A percentile compares a stretch with the other conserved stretches of the same genome.
Conservation (phyloP, 2,113 vertebrate genomes). For the Clarias gariepinus region DNA sequence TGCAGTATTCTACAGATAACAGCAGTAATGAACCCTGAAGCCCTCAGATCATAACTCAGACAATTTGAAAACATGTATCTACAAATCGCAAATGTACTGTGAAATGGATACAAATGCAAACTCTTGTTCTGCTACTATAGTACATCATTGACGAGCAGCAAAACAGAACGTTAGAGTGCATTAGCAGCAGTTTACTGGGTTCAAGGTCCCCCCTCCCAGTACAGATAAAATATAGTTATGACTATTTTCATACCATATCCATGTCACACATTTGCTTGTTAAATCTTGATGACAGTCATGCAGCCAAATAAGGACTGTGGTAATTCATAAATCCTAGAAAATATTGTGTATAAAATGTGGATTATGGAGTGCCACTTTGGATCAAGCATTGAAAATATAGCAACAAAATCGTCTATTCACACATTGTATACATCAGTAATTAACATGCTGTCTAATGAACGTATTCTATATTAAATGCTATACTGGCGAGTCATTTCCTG, state of each 20-base stretch:
- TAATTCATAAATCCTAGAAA: background rate
- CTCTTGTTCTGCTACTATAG: constrained; percentile 11
- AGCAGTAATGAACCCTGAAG: constrained; percentile 10
- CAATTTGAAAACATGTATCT: background rate
- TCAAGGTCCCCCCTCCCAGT: constrained; percentile 8
- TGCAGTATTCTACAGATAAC: constrained; percentile 15
- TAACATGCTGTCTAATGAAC: constrained; percentile 13
- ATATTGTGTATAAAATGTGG: background rate
- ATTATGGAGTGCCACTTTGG: constrained; percentile 26
- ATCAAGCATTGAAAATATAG: constrained; percentile 23
- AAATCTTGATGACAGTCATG: background rate
- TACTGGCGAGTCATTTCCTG: background rate
- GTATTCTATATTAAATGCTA: background rate
- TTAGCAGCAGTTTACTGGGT: constrained; percentile 30
- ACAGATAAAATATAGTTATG: constrained; percentile 16
- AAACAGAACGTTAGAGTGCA: constrained; percentile 13
- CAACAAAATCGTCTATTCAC: constrained; percentile 15
- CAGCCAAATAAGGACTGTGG: constrained; percentile 7
- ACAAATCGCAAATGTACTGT: background rate
- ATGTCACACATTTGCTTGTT: background rate
- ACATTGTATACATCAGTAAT: constrained; percentile 33
- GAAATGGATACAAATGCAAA: constrained; percentile 15
- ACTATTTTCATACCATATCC: constrained; percentile 14
- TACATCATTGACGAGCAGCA: constrained; percentile 19
- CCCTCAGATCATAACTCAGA: constrained; percentile 4